Base-by-base conservation (phyloP, 2,888 invertebrate genomes). In the Drosophila histrio region DNA sequence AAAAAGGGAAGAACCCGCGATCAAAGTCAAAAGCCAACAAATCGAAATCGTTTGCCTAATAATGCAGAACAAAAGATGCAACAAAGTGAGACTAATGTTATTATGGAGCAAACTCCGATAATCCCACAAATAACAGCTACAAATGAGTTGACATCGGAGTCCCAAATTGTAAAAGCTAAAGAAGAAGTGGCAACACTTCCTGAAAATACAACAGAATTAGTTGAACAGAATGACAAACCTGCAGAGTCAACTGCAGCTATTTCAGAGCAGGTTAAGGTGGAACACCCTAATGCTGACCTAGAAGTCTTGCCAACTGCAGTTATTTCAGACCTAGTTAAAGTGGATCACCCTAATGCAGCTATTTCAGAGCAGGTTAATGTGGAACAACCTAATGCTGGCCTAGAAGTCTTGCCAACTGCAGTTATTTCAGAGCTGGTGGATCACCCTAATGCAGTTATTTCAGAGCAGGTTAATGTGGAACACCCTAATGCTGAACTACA, bases 11-110 rank as follows among this genome's bases (percentile, higher is more conserved):
- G 71, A 59, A 1, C 44, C 0, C 63, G 87, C 0, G 82, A 81
- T n/a, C 75, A 67, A 11, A 88, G 87, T 22, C 87, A 85, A 39
- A 72, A 50, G 21, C 74, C 82, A 5, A 41, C n/a, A 4, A 80
- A 73, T 41, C 59, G 87, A n/a, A 50, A 17, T 1, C 62, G 28
- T 9, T 17, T 68, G 2, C 15, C 70, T 1, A 72, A 28, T 21
- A 53, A 50, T 47, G 6, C 2, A 3, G 61, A 21, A 0, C 19
- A 11, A 2, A 52, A 39, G 2, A 3, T 11, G 4, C 32, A 36
- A n/a, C 28, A 26, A 21, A 39, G 6, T 2, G 46, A 24, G 22
- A 4, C n/a, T 2, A 58, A 47, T n/a, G 19, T 7, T 0, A 36
- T 44, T 11, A 8, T 2, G 3, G 11, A 41, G 0, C 21, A 39